Percentiles rank a stretch among this genome's conserved stretches.
phyloP scores from a whole-genome alignment of 2,113 vertebrate genomes.

The Burhinus oedicnemus region DNA sequence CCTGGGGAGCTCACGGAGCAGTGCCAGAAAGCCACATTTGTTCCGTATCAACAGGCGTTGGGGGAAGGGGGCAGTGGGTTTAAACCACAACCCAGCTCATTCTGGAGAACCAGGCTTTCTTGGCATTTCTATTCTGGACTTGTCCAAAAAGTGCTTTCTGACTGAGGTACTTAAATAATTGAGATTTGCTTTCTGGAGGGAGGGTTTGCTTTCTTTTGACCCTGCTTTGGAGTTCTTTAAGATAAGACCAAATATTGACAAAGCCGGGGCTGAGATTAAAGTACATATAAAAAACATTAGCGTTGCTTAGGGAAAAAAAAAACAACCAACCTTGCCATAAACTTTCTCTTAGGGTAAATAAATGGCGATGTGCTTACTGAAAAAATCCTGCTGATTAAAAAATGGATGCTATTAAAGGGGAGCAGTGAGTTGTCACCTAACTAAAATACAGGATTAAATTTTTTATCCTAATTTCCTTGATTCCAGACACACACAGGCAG shows the following conservation, averaged over 20 bases:
- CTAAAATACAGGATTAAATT: neutral
- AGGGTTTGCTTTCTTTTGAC: conserved; percentile 50
- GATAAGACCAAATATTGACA: conserved; percentile 75
- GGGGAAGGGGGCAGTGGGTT: neutral
- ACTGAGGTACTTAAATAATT: conserved; percentile 1
- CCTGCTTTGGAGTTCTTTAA: conserved; percentile 62
- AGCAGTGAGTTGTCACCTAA: neutral
- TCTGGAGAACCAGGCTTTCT: neutral
- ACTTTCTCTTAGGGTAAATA: conserved; percentile 12
- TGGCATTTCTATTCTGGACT: neutral
- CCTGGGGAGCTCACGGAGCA: neutral
- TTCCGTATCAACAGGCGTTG: accelerated
- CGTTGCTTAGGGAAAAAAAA: neutral
- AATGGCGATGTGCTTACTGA: neutral
- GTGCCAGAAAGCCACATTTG: neutral
- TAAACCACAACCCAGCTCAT: neutral
- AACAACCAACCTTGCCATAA: neutral
- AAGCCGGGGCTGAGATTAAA: conserved; percentile 57
- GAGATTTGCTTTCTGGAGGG: conserved; percentile 49
- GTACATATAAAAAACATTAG: conserved; percentile 18
- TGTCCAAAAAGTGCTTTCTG: neutral
- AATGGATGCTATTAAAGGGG: neutral
- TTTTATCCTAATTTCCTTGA: neutral
- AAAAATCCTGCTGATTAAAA: neutral
- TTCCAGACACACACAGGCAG: neutral